Conservation (phyloP, 2,888 invertebrate species). For the Dasysyrphus albostriatus region DNA sequence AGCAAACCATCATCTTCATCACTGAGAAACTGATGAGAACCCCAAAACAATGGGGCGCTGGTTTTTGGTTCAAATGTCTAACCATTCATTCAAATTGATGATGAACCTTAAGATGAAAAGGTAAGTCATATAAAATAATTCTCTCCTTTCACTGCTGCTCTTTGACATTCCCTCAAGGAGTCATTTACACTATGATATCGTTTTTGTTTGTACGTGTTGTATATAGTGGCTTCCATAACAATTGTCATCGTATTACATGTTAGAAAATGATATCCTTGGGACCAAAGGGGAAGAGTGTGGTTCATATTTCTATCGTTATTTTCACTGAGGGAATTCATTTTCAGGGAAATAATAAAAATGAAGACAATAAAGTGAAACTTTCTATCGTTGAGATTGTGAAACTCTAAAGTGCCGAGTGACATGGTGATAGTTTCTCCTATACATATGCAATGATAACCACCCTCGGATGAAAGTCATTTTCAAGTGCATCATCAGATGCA, state of each 20-base stretch:
- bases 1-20: not conserved
- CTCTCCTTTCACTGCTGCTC: conserved; percentile 43
- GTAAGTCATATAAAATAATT: conserved; percentile 61
- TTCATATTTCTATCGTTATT: conserved; percentile 64
- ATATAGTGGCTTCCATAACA: conserved; percentile 22
- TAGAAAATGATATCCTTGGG: conserved; percentile 32
- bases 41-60: not conserved
- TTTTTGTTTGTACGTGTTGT: conserved; percentile 19
- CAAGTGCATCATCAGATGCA: conserved; percentile 23
- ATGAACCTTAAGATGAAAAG: conserved; percentile 64
- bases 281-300: conserved; percentile 33
- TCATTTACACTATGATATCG: conserved; percentile 47
- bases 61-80: conserved; percentile 44
- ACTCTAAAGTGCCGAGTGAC: conserved; percentile 16
- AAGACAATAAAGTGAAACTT: conserved; percentile 11
- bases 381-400: conserved; percentile 24
- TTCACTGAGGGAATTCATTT: conserved; percentile 43
- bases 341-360: conserved; percentile 15
- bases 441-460: not conserved
- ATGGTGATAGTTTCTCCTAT: conserved; percentile 6
- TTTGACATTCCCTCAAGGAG: conserved; percentile 55
- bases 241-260: conserved; percentile 63
- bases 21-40: conserved; percentile 7
- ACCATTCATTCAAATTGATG: conserved; percentile 68
- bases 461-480: conserved; percentile 36